phyloP scores from a whole-genome alignment of 2,113 vertebrate genomes.

The Fulica atra region DNA sequence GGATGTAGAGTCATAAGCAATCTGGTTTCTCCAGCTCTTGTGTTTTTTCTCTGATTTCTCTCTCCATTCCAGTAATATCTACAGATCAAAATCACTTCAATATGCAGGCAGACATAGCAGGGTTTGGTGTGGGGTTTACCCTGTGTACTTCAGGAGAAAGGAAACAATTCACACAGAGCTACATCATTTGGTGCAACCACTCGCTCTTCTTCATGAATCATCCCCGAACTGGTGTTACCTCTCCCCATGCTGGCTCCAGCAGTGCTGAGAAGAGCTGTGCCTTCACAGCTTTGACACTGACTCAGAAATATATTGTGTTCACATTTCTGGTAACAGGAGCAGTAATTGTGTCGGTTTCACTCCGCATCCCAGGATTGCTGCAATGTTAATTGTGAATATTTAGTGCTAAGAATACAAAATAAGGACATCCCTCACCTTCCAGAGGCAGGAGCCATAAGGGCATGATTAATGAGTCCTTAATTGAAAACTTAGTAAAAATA shows the following conservation, averaged over 20 bases:
- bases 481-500: background rate
- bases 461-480: conserved; percentile 5
- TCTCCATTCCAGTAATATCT: background rate
- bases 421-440: background rate
- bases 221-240: background rate
- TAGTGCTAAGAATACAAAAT: background rate
- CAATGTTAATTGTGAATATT: background rate
- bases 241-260: background rate
- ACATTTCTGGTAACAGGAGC: background rate
- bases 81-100: background rate
- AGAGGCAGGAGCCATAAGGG: background rate
- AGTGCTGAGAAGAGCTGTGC: background rate
- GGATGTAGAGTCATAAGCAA: background rate
- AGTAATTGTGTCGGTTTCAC: background rate
- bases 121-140: background rate
- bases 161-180: background rate
- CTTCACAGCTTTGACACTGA: background rate
- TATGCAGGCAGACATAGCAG: background rate
- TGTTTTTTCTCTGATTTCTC: background rate
- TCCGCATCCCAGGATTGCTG: background rate
- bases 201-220: background rate
- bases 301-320: background rate
- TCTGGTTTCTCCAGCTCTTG: background rate
- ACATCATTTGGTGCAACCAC: background rate
- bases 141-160: background rate